Conservation (phyloP, 2,113 vertebrate genomes). For the Tamias sibiricus region DNA sequence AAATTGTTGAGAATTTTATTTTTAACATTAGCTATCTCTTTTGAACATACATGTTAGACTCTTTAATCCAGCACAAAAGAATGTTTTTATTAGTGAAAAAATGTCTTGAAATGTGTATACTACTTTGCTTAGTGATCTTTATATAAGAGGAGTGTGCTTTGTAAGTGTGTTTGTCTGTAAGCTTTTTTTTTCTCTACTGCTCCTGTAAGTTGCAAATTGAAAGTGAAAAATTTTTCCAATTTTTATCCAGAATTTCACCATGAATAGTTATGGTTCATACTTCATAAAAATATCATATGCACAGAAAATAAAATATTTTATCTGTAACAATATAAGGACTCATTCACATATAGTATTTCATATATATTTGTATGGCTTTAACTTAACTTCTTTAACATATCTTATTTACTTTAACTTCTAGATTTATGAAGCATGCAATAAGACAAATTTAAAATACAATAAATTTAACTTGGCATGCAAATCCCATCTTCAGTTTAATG, state of each 20-base stretch:
- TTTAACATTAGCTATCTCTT: neutral
- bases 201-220: neutral
- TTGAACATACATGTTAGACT: neutral
- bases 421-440: conserved; percentile 53
- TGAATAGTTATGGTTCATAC: conserved; percentile 26
- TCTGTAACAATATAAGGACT: conserved; percentile 21
- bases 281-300: conserved; percentile 26
- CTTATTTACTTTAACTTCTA: neutral
- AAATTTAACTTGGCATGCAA: conserved; percentile 60
- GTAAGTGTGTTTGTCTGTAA: neutral
- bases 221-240: neutral
- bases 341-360: neutral
- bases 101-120: neutral
- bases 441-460: conserved; percentile 50
- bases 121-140: conserved; percentile 18
- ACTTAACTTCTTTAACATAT: too few relatives aligned
- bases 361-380: neutral
- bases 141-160: neutral
- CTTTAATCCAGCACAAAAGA: conserved; percentile 6
- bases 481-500: conserved; percentile 45
- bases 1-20: conserved; percentile 11
- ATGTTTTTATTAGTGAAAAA: neutral
- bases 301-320: conserved; percentile 54
- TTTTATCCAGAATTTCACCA: conserved; percentile 46
- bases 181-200: neutral